Conservation (phyloP, 37 sponge, comb jelly and placozoan genomes). For the Aplysina aerophoba region DNA sequence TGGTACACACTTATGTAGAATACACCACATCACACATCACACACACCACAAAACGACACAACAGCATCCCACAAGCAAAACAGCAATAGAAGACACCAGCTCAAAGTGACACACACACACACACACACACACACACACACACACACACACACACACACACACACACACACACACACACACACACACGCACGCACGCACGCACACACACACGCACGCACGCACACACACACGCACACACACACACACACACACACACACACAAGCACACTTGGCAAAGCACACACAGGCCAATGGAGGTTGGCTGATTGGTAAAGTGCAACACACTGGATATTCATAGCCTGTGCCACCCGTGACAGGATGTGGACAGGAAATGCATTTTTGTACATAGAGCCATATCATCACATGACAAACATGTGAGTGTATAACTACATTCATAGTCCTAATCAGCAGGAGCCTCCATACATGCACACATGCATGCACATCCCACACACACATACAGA, state of each 20-base stretch:
- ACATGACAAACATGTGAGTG: slow-evolving; percentile 18
- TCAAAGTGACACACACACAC: too few relatives aligned
- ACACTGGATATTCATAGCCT: too few relatives aligned
- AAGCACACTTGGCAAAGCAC: too few relatives aligned
- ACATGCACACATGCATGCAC: background rate
- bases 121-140: background rate
- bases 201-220: background rate
- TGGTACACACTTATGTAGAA: too few relatives aligned
- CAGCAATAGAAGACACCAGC: too few relatives aligned
- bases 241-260: slow-evolving; percentile 17
- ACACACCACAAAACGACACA: too few relatives aligned
- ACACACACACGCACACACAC: slow-evolving; percentile 40
- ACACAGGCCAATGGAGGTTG: too few relatives aligned
- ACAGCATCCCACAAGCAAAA: too few relatives aligned
- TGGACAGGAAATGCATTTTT: too few relatives aligned
- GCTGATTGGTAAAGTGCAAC: too few relatives aligned
- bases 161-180: background rate
- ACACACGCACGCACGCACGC: slow-evolving; percentile 36
- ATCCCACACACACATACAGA: background rate
- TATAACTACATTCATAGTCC: background rate
- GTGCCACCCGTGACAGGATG: too few relatives aligned
- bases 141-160: slow-evolving; percentile 18
- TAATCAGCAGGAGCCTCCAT: background rate
- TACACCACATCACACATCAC: too few relatives aligned
- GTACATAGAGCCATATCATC: background rate